These are phyloP conservation scores for Aporophyla nigra DNA, from an alignment of 2,888 invertebrate species.

Conservation along the genomic window DNA sequence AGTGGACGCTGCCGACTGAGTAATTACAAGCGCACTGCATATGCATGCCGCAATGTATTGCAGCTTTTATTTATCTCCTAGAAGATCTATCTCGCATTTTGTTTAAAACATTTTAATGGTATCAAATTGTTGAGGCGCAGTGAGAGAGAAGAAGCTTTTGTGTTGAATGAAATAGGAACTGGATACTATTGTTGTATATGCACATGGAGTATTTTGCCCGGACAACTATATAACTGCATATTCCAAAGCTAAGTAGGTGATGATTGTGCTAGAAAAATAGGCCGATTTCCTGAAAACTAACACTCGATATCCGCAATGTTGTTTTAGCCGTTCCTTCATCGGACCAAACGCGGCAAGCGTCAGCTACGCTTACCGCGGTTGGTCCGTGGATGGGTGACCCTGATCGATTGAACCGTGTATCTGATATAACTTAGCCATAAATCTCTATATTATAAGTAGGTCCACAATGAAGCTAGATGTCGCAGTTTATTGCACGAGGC, in stretches of 20 bases:
- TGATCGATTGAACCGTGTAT: no score
- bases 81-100: conserved; percentile 44
- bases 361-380: no score
- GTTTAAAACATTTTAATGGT: conserved; percentile 28
- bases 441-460: neutral
- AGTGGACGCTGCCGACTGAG: conserved; percentile 55
- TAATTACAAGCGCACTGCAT: conserved; percentile 64
- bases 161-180: neutral
- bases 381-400: no score
- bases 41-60: conserved; percentile 52
- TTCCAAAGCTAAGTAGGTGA: no score
- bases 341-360: no score
- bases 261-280: no score
- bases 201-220: neutral
- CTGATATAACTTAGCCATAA: no score
- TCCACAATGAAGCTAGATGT: conserved; percentile 38
- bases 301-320: neutral
- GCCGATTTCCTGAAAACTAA: neutral
- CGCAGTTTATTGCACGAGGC: conserved; percentile 37
- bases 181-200: neutral
- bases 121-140: conserved; percentile 3
- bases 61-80: conserved; percentile 52
- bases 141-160: neutral
- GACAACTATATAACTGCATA: no score
- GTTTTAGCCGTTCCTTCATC: neutral